Percentiles rank a stretch among this genome's conserved stretches.
Conservation (phyloP, 2,888 invertebrate species). For the Andricus quercusramuli region DNA sequence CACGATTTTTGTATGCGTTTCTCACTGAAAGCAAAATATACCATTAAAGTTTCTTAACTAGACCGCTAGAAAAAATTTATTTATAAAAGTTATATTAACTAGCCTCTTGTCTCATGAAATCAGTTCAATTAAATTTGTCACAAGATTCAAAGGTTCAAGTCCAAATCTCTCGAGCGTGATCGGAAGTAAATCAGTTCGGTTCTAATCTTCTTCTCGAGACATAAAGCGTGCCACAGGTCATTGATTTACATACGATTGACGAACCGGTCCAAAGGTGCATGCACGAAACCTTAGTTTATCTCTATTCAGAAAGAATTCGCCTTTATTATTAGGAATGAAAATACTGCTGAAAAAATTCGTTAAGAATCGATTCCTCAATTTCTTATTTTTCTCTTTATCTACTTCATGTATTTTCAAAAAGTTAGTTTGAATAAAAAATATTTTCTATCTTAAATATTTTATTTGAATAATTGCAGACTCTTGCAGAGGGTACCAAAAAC, state of each 20-base stretch:
- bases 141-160: constrained; percentile 33
- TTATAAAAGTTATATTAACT: too few species aligned
- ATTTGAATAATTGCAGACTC: too few species aligned
- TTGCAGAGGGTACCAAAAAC: too few species aligned
- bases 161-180: constrained; percentile 25
- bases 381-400: too few species aligned
- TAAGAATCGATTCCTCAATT: too few species aligned
- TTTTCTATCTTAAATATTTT: too few species aligned
- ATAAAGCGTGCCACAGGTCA: too few species aligned
- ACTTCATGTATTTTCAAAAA: too few species aligned
- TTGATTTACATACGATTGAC: too few species aligned
- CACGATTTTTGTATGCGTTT: not conserved
- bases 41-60: not conserved
- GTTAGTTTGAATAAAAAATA: too few species aligned
- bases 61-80: not conserved
- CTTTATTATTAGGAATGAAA: not conserved
- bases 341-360: too few species aligned
- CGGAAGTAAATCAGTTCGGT: constrained; percentile 23
- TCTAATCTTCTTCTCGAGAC: not conserved
- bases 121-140: not conserved
- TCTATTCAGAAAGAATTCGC: not conserved
- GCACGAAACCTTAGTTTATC: not conserved
- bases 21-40: not conserved
- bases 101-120: too few species aligned
- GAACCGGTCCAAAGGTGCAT: constrained; percentile 19